These are phyloP conservation scores for Allacma fusca DNA, from an alignment of 2,888 invertebrate genomes.

Conservation along the genomic window DNA sequence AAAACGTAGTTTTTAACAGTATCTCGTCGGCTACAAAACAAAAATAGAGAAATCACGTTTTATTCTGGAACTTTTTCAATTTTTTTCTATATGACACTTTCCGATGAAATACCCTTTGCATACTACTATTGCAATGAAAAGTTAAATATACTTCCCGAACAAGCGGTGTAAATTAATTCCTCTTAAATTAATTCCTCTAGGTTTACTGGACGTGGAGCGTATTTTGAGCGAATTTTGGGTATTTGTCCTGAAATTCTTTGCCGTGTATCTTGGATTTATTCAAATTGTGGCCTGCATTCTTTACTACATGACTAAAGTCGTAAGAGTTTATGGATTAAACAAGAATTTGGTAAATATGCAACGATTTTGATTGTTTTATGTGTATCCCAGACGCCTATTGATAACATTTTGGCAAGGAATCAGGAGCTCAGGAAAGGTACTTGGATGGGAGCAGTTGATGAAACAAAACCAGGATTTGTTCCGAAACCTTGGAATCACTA, in stretches of 20 bases:
- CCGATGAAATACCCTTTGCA: neutral
- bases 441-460: conserved; percentile 45
- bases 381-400: conserved; percentile 46
- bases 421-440: conserved; percentile 4
- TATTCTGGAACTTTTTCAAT: too few species aligned
- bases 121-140: neutral
- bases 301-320: neutral
- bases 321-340: neutral
- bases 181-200: conserved; percentile 35
- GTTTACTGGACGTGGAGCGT: conserved; percentile 45
- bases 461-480: conserved; percentile 46
- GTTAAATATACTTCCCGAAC: too few species aligned
- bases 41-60: too few species aligned
- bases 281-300: conserved; percentile 48
- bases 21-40: too few species aligned
- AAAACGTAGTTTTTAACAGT: neutral
- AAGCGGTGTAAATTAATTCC: neutral
- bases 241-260: conserved; percentile 51
- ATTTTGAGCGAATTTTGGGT: conserved; percentile 45
- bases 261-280: conserved; percentile 49
- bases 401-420: conserved; percentile 46
- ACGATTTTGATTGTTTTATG: neutral
- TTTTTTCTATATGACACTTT: neutral
- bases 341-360: neutral
- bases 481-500: conserved; percentile 48